These are phyloP conservation scores for Upupa epops DNA, from an alignment of 2,113 vertebrate species.

Conservation along the genomic window DNA sequence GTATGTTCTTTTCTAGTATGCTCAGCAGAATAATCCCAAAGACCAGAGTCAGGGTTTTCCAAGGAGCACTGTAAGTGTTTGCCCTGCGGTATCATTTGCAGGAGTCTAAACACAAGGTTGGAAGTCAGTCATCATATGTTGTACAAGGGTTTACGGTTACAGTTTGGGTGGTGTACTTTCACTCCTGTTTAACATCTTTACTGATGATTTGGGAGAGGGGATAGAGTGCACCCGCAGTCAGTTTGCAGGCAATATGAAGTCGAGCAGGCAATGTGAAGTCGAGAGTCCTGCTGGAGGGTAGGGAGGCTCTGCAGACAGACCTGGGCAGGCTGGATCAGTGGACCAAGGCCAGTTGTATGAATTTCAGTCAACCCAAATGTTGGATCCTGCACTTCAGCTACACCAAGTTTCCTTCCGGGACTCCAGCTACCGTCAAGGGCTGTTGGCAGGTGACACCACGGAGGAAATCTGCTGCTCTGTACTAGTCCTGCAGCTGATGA, in stretches of 20 bases:
- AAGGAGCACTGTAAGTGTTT: neutral
- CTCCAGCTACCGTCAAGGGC: constrained; percentile 48
- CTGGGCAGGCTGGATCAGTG: no score
- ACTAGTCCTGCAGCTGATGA: constrained; percentile 65
- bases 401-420: no score
- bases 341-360: no score
- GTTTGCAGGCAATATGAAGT: no score
- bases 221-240: no score
- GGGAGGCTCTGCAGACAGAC: no score
- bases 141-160: neutral
- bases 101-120: neutral
- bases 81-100: neutral
- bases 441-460: constrained; percentile 47
- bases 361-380: no score
- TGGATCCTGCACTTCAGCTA: constrained; percentile 34
- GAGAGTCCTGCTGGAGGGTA: no score
- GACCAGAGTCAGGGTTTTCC: constrained; percentile 3
- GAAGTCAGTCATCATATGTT: neutral
- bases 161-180: neutral
- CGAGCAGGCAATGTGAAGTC: no score
- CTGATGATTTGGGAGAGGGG: no score
- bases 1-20: constrained; percentile 40
- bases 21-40: constrained; percentile 13
- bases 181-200: no score
- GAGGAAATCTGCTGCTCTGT: constrained; percentile 52